Evolutionary conservation across 30 jellyfish, hydroid and myxozoan genomes (phyloP), one percentile per base, ranked within the genome.

Genomic region (Hydra vulgaris): DNA sequence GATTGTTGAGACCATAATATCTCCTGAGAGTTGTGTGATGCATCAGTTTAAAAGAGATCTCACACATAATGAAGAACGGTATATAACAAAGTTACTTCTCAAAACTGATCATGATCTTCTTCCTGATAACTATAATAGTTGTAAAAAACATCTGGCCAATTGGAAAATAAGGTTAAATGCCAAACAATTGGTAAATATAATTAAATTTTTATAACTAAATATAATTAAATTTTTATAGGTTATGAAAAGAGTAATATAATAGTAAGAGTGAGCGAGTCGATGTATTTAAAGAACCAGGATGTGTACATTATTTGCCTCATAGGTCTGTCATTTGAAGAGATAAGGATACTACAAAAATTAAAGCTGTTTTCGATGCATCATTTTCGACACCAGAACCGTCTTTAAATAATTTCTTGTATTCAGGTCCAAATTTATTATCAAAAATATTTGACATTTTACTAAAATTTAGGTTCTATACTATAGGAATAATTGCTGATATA

Each of bases 331-430:
- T 56, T 56, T 15, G 71, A 56, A 56, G n/a, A n/a, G 71, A n/a
- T 56, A 56, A 56, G n/a, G n/a, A 17, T 15, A 56, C 71, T 56
- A 56, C 71, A 15, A 56, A 56, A 56, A 56, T 56, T n/a, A 17
- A 17, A 56, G 71, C 71, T 15, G 71, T 56, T 56, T 56, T 56
- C n/a, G 71, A 56, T 56, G 17, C 71, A n/a, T 56, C 71, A 15
- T 56, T 56, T n/a, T 56, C 71, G 71, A 56, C 71, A 56, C n/a
- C 71, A 15, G n/a, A n/a, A 56, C 71, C 71, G n/a, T 56, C 71
- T 56, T n/a, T 56, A 17, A 56, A 56, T n/a, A n/a, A 56, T 17
- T 17, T 17, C n/a, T 56, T 56, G n/a, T 56, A 56, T 56, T 56
- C 71, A 17, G 71, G 71, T n/a, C 71, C 71, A 15, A 56, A 56